A percentile compares a stretch with the other conserved stretches of the same genome.
These are phyloP conservation scores for Strix uralensis DNA, from an alignment of 2,113 vertebrate genomes.

Conservation along the genomic window DNA sequence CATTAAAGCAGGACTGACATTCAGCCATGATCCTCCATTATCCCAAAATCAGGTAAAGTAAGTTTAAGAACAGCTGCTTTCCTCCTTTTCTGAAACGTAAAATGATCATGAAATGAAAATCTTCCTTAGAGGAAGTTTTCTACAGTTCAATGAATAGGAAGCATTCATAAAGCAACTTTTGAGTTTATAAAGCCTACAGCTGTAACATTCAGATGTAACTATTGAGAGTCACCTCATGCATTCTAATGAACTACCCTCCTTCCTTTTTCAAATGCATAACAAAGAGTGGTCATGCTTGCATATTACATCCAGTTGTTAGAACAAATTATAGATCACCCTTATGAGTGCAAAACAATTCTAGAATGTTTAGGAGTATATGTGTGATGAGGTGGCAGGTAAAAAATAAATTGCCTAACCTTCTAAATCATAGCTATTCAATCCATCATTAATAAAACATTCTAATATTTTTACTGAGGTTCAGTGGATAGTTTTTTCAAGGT, in stretches of 20 bases:
- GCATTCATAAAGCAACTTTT: neutral
- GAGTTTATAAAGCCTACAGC: neutral
- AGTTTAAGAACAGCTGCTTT: neutral
- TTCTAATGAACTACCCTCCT: neutral
- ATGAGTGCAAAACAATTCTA: neutral
- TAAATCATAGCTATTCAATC: neutral
- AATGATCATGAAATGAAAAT: neutral
- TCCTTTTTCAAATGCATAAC: neutral
- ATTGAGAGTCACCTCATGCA: neutral
- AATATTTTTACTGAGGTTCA: neutral
- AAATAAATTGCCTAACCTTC: neutral
- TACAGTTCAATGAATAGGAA: neutral
- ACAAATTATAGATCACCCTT: neutral
- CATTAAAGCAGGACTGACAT: slow-evolving; percentile 93
- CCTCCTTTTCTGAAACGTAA: neutral
- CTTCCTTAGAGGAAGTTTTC: neutral
- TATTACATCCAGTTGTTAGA: neutral
- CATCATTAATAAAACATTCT: neutral
- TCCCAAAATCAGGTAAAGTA: slow-evolving; percentile 91
- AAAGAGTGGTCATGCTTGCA: neutral
- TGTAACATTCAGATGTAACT: neutral
- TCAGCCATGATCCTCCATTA: slow-evolving; percentile 90
- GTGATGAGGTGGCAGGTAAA: neutral
- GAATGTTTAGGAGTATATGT: neutral
- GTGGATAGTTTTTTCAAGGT: neutral